Conservation (phyloP, 2,113 vertebrate species). For the Podiceps cristatus region DNA sequence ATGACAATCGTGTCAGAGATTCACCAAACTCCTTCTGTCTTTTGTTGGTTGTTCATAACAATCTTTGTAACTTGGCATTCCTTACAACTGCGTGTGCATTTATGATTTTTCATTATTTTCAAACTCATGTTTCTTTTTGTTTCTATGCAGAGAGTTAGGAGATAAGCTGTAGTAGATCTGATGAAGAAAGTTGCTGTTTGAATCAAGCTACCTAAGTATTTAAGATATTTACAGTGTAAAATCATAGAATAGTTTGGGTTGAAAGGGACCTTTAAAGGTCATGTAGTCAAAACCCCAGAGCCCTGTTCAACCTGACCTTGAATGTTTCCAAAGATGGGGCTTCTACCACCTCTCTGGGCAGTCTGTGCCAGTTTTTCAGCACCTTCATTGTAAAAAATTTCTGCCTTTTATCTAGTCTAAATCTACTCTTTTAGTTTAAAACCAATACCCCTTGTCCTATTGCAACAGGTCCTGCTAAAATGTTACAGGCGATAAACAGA, state of each 20-base stretch:
- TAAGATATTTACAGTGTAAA: neutral
- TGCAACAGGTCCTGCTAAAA: no score
- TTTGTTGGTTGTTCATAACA: neutral
- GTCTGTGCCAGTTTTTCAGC: no score
- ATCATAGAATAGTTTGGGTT: neutral
- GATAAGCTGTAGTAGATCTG: neutral
- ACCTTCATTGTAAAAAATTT: no score
- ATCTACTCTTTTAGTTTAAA: no score
- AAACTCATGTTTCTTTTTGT: neutral
- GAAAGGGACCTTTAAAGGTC: no score
- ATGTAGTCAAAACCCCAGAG: no score
- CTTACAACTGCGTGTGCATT: neutral
- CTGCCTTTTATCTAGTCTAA: no score
- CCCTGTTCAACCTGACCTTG: no score
- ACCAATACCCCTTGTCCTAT: no score
- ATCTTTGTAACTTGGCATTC: neutral
- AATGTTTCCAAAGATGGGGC: no score
- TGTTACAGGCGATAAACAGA: neutral
- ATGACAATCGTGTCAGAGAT: neutral
- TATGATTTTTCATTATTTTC: neutral
- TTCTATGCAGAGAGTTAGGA: neutral
- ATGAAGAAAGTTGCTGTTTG: neutral
- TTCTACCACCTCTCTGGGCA: no score
- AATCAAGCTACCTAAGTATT: neutral
- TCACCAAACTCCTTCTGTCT: neutral